Percentiles rank a stretch among this genome's conserved stretches.
Evolutionary conservation across 2,797 vertebrate genomes (phyloP).

Genomic region (Acipenser oxyrinchus): DNA sequence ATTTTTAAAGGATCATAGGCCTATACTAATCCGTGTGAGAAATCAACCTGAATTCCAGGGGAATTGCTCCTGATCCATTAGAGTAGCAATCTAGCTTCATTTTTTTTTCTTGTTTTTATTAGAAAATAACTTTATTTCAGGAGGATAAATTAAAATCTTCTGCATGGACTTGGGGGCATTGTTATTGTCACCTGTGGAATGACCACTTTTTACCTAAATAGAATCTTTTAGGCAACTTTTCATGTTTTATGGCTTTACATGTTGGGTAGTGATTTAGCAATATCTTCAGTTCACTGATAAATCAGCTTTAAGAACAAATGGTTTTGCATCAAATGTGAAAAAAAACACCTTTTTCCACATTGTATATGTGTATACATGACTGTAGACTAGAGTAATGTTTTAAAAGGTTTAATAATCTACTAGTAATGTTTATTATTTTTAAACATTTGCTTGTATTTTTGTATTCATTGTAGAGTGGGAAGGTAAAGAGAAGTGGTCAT

Average conservation of each 20-base stretch:
- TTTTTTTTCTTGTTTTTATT: not conserved
- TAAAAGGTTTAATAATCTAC: too few species aligned
- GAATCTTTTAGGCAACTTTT: not conserved
- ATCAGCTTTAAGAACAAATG: too few species aligned
- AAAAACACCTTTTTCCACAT: too few species aligned
- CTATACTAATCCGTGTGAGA: not conserved
- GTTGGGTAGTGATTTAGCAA: too few species aligned
- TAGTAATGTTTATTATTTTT: too few species aligned
- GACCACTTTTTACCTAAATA: not conserved
- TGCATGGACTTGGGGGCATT: not conserved
- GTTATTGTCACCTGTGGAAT: not conserved
- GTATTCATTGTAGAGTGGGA: too few species aligned
- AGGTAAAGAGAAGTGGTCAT: too few species aligned
- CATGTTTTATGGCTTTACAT: not conserved
- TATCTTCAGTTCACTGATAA: too few species aligned
- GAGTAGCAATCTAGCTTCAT: not conserved
- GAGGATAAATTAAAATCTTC: not conserved
- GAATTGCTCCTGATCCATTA: conserved; percentile 1
- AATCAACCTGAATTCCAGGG: not conserved
- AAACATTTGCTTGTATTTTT: too few species aligned
- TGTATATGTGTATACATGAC: too few species aligned
- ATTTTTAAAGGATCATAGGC: conserved; percentile 7
- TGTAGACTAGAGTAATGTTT: too few species aligned
- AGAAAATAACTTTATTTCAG: not conserved
- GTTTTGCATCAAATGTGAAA: too few species aligned